Evolutionary conservation across 2,797 vertebrate species (phyloP).

Genomic region (Acanthurus lineatus): DNA sequence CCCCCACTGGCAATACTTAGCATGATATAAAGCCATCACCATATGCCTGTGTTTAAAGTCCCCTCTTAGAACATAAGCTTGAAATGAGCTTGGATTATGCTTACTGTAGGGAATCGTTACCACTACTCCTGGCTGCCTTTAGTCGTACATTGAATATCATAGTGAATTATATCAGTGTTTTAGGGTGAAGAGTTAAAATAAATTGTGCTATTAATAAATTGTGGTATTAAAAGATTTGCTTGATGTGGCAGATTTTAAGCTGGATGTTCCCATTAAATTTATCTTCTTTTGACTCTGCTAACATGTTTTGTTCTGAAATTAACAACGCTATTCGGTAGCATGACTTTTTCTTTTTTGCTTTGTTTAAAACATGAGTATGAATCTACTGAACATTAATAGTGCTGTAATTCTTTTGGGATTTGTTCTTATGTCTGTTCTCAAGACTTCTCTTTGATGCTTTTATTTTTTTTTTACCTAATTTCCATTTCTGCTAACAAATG

Average conservation of each 20-base stretch:
- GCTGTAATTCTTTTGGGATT: constrained; percentile 5
- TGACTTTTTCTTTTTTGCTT: constrained; percentile 30
- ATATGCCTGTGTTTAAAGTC: constrained; percentile 83
- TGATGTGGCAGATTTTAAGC: constrained; percentile 67
- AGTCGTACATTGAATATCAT: constrained; percentile 66
- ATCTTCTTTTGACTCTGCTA: constrained; percentile 29
- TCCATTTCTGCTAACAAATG: constrained; percentile 26
- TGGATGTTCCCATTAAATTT: constrained; percentile 56
- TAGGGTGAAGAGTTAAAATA: constrained; percentile 59
- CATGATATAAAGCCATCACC: constrained; percentile 77
- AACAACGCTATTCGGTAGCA: constrained; percentile 40
- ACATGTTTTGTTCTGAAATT: constrained; percentile 55
- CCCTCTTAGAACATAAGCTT: constrained; percentile 75
- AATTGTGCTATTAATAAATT: no score
- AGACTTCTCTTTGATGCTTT: constrained; percentile 33
- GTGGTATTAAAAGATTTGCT: constrained; percentile 72
- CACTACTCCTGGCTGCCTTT: constrained; percentile 63
- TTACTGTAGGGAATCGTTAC: constrained; percentile 65
- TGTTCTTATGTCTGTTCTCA: constrained; percentile 17
- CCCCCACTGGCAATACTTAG: constrained; percentile 68
- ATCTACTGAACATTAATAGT: constrained; percentile 20
- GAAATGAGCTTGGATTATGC: constrained; percentile 79
- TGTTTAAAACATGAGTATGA: constrained; percentile 52
- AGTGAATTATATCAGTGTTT: constrained; percentile 61
- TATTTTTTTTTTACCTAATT: constrained; percentile 31